phyloP scores from a whole-genome alignment of 2,113 vertebrate species.

The Aspiorhynchus laticeps region DNA sequence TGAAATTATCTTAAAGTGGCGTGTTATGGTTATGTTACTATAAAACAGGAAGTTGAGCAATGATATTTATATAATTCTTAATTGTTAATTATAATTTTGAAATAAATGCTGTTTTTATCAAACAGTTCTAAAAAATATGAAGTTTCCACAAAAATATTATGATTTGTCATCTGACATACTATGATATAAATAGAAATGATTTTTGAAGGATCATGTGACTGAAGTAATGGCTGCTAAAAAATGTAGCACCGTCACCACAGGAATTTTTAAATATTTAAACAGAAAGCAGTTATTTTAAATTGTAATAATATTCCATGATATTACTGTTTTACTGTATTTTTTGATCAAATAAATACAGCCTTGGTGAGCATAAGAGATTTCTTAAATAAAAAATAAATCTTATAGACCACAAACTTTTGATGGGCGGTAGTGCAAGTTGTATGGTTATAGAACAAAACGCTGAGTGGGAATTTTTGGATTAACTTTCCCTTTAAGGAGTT shows the following conservation, averaged over 20 bases:
- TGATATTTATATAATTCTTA: neutral
- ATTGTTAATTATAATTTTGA: no score
- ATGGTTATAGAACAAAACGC: no score
- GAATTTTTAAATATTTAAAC: no score
- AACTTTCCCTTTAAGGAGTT: neutral
- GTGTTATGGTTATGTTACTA: neutral
- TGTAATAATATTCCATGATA: no score
- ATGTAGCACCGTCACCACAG: neutral
- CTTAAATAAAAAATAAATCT: neutral
- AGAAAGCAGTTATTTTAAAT: no score
- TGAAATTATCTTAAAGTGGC: neutral
- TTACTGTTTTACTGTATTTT: no score
- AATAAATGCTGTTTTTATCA: neutral
- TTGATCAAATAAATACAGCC: neutral
- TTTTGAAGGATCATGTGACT: neutral
- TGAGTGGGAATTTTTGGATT: neutral
- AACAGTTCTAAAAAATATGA: no score
- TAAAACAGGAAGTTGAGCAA: neutral
- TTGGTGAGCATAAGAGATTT: neutral
- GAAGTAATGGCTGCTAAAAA: neutral
- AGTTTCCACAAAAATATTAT: no score
- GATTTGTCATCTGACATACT: no score
- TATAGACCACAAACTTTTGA: no score
- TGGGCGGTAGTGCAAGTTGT: no score
- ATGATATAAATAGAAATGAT: neutral